Evolutionary conservation across 2,888 invertebrate species (phyloP).

Genomic region (Anodontia alba): DNA sequence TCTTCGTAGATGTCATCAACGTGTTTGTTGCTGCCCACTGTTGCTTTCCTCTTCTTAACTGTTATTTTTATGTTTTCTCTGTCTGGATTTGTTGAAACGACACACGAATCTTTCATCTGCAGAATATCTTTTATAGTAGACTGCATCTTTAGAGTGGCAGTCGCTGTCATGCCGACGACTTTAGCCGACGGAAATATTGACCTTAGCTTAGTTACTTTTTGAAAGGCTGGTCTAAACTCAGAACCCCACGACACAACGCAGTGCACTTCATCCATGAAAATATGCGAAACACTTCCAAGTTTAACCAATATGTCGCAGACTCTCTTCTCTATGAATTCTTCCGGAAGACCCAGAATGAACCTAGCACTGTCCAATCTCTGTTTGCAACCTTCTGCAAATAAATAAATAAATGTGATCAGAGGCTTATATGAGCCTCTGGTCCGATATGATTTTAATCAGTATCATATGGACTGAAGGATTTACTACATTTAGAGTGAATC

Average conservation of each 20-base stretch:
- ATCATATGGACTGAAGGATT: too few species aligned
- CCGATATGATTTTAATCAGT: too few species aligned
- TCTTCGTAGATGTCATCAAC: neutral
- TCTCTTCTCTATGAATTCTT: neutral
- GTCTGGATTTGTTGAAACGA: neutral
- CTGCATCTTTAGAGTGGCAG: slow-evolving; percentile 2
- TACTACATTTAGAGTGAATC: too few species aligned
- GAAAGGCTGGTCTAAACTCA: slow-evolving; percentile 17
- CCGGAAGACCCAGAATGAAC: neutral
- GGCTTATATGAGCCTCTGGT: too few species aligned
- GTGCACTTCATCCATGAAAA: slow-evolving; percentile 13
- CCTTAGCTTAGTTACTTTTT: neutral
- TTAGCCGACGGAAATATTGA: slow-evolving; percentile 4
- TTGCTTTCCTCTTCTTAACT: neutral
- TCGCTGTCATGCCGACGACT: slow-evolving; percentile 13
- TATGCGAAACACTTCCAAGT: neutral
- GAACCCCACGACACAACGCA: slow-evolving; percentile 18
- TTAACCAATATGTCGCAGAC: neutral
- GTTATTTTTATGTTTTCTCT: neutral
- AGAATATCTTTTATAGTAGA: neutral
- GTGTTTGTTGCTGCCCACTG: neutral
- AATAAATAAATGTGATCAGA: too few species aligned
- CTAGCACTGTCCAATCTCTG: neutral
- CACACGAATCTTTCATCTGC: neutral
- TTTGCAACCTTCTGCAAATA: too few species aligned